Evolutionary conservation across 2,797 vertebrate genomes (phyloP), one percentile per base, ranked within the genome.

Genomic region (Cossypha niveicapilla): DNA sequence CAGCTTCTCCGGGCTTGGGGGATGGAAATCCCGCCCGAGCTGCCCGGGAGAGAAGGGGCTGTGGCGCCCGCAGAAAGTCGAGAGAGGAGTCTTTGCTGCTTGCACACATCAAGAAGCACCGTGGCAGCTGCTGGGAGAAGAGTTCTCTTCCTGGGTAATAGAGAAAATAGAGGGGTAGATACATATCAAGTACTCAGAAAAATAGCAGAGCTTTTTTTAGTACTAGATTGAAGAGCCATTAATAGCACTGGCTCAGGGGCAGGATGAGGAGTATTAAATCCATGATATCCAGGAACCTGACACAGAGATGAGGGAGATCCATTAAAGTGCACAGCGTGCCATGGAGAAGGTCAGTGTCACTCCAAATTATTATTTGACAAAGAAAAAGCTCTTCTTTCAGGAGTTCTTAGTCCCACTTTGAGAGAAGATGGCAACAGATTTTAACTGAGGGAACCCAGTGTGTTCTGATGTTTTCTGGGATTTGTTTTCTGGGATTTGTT

Each of bases 1-100:
- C 3, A 0, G 7, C 12, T 34, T 2, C 0, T 3, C 23, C 70
- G 6, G 21, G 0, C 17, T 28, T 1, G 39, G 9, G 22, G 39
- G 10, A 0, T 16, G 53, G 3, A 8, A 30, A 63, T 19, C 32
- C 61, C 44, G 0, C 2, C 37, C 1, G 35, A 34, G 57, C 61
- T 10, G 4, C 1, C 50, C 58, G 0, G 68, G 35, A 21, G 35
- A 11, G 28, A 19, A 16, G 34, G 14, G 17, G 9, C 51, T 35
- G 71, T 4, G 2, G 28, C 34, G 56, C 56, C 68, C 39, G 1
- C 9, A 4, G 45, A 18, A 63, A 15, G 61, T 2, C 41, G 1
- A 0, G 51, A 14, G 25, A 4, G 5, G 45, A 58, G 44, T 9
- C 5, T 4, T 5, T 35, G 27, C 56, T 60, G 44, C 74, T 37